Base-by-base conservation (phyloP, 2,888 invertebrate species). In the Drosophila tanythrix region DNA sequence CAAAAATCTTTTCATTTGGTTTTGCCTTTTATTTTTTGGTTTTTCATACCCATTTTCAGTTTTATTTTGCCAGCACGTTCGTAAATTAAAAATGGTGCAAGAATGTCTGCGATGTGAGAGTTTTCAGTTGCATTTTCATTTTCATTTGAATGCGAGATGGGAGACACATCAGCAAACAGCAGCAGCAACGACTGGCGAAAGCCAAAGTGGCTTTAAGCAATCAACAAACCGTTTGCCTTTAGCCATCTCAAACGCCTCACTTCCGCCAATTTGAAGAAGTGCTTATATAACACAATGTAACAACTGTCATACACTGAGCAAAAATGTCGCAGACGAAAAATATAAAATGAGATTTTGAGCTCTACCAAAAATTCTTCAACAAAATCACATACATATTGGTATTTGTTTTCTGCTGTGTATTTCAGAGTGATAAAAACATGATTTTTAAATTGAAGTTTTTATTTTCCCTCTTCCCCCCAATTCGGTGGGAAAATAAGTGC, bases 31-130 rank as follows among this genome's bases (percentile, higher is more conserved):
- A 10, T 50, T 29, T 52, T 33, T 52, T 25, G 38, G n/a, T 25
- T 27, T n/a, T n/a, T 18, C n/a, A 15, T 15, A 52, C 55, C 50
- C 38, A 55, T 69, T 74, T 73, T 57, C 35, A 55, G 43, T 64
- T 75, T 67, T 33, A 57, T 63, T 69, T 60, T 35, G 13, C 48
- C 48, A 59, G 46, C 40, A 46, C 51, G 50, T 40, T n/a, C 46
- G 51, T 66, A 82, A 68, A 84, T 87, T 80, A 76, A 73, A 80
- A 77, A 69, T 61, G 43, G 56, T 73, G 57, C 50, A 43, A 63
- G 35, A 76, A 40, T 70, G 58, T 56, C 56, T 46, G 56, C 53
- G 51, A 51, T 48, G 38, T 11, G 46, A 21, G 27, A 62, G 38
- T 59, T 62, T 48, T 65, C 15, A 59, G 40, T 52, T 48, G 50